These are phyloP conservation scores for Camponotus vicinus DNA, from an alignment of 1,140 invertebrate species.

Conservation along the genomic window DNA sequence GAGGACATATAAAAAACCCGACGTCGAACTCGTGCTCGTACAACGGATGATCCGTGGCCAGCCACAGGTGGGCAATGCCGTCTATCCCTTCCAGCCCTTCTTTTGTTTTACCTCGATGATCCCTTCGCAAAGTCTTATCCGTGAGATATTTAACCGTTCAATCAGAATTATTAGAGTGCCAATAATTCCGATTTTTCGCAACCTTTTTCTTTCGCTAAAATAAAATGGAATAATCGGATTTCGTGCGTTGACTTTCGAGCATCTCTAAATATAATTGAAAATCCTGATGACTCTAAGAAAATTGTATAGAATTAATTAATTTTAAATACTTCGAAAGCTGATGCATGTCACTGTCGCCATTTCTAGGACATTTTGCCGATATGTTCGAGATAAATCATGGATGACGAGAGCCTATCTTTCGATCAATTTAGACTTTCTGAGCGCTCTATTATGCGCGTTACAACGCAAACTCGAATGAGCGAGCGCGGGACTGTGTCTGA, in stretches of 20 bases:
- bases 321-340: not conserved
- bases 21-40: not conserved
- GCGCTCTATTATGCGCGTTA: constrained; percentile 40
- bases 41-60: constrained; percentile 5
- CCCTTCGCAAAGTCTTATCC: not conserved
- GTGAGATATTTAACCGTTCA: constrained; percentile 37
- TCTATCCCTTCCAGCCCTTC: constrained; percentile 30
- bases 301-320: not conserved
- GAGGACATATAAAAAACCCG: constrained; percentile 1
- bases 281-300: not conserved
- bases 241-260: not conserved
- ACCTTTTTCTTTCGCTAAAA: not conserved
- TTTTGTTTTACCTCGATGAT: constrained; percentile 28
- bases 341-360: not conserved
- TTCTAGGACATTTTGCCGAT: not conserved
- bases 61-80: constrained; percentile 52
- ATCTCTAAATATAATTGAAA: not conserved
- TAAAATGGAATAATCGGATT: not conserved
- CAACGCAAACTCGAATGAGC: constrained; percentile 22
- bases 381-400: not conserved
- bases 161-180: not conserved
- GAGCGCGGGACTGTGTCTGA: constrained; percentile 61
- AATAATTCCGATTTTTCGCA: not conserved
- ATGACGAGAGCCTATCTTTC: constrained; percentile 5
- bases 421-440: constrained; percentile 33